phyloP scores from a whole-genome alignment of 2,888 invertebrate genomes.

The Cheilosia impressa region DNA sequence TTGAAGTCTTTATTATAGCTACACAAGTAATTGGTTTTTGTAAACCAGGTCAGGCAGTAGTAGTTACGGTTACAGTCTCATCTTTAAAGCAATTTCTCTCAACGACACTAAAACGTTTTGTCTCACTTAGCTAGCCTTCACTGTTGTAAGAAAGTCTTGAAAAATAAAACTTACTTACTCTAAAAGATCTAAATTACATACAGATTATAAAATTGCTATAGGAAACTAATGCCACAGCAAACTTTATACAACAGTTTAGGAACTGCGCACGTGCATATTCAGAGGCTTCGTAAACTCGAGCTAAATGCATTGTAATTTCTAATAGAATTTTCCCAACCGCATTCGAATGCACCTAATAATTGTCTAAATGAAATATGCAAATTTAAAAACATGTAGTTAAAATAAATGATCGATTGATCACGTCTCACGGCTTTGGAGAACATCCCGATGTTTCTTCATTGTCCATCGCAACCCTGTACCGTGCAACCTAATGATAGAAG shows the following conservation, averaged over 20 bases:
- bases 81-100: no score
- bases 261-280: not conserved
- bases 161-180: no score
- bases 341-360: not conserved
- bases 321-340: not conserved
- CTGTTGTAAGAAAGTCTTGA: no score
- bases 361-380: not conserved
- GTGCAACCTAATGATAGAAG: not conserved
- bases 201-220: no score
- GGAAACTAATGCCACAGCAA: not conserved
- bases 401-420: slow-evolving; percentile 8
- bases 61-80: no score
- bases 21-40: no score
- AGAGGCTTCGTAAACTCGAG: not conserved
- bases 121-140: no score
- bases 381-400: slow-evolving; percentile 2
- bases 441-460: not conserved
- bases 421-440: slow-evolving; percentile 7
- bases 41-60: no score
- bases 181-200: no score
- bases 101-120: no score
- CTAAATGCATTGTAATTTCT: not conserved
- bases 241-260: not conserved
- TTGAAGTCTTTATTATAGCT: no score
- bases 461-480: not conserved